A percentile compares a stretch with the other conserved stretches of the same genome.
These are phyloP conservation scores for Drosophila arawakana DNA, from an alignment of 1,140 invertebrate species.

Conservation along the genomic window DNA sequence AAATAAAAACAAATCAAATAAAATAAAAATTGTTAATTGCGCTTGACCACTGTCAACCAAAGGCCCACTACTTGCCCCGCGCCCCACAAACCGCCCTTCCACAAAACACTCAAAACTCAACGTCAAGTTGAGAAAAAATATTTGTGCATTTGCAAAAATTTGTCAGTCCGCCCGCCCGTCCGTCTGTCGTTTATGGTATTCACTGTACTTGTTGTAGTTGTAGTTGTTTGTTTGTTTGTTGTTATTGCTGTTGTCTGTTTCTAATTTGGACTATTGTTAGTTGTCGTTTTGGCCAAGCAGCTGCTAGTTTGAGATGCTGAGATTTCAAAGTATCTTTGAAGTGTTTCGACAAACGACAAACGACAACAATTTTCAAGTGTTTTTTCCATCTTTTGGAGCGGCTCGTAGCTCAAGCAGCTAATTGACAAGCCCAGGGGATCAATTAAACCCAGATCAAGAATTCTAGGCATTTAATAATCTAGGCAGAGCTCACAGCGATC, in stretches of 20 bases:
- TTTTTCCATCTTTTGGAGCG: slow-evolving; percentile 18
- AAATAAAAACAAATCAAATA: slow-evolving; percentile 36
- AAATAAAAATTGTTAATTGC: slow-evolving; percentile 65
- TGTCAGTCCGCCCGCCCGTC: slow-evolving; percentile 34
- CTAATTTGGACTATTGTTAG: slow-evolving; percentile 77
- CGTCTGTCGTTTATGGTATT: neutral
- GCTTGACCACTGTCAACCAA: slow-evolving; percentile 58
- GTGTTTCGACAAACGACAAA: slow-evolving; percentile 34
- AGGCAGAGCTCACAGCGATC: neutral
- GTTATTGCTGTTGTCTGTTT: slow-evolving; percentile 50
- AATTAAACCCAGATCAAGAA: slow-evolving; percentile 53
- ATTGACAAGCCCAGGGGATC: slow-evolving; percentile 77
- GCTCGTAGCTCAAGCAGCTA: slow-evolving; percentile 57
- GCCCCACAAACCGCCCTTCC: neutral
- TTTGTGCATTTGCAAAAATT: slow-evolving; percentile 72
- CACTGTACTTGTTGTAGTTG: slow-evolving; percentile 30
- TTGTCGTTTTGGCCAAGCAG: slow-evolving; percentile 40
- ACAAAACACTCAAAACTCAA: slow-evolving; percentile 1
- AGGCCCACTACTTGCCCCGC: neutral
- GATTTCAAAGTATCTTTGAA: slow-evolving; percentile 50
- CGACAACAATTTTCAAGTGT: slow-evolving; percentile 22
- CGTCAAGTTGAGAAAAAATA: slow-evolving; percentile 14
- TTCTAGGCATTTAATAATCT: slow-evolving; percentile 10
- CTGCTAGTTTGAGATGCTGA: slow-evolving; percentile 49
- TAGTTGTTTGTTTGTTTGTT: slow-evolving; percentile 25